phyloP scores from a whole-genome alignment of 2,113 vertebrate species.

The Okapia johnstoni region DNA sequence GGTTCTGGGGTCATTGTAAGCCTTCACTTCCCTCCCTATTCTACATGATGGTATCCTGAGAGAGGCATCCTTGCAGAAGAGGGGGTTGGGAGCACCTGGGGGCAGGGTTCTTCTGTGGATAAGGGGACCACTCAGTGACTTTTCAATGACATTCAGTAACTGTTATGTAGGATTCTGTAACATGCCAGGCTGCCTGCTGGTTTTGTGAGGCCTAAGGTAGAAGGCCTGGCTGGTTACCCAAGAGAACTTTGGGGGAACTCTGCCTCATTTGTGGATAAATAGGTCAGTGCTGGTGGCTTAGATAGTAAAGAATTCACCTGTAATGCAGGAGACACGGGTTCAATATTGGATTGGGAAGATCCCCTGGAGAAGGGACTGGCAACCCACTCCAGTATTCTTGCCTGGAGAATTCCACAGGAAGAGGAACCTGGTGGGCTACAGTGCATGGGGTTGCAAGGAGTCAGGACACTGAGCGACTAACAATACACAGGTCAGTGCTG shows the following conservation, averaged over 20 bases:
- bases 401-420: neutral
- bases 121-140: neutral
- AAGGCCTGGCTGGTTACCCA: neutral
- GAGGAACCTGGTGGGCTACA: neutral
- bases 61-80: neutral
- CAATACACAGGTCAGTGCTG: neutral
- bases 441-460: neutral
- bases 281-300: neutral
- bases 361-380: neutral
- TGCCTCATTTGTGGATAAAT: neutral
- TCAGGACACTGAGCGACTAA: neutral
- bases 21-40: neutral
- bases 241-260: neutral
- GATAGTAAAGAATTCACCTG: neutral
- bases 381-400: neutral
- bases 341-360: neutral
- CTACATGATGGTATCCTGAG: neutral
- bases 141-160: neutral
- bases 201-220: neutral
- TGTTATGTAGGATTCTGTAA: neutral
- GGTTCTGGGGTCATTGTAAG: neutral
- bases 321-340: neutral
- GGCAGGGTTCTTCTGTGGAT: neutral
- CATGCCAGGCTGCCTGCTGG: neutral
- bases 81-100: neutral